Conservation (phyloP, 2,888 invertebrate genomes). For the Globia sparganii region DNA sequence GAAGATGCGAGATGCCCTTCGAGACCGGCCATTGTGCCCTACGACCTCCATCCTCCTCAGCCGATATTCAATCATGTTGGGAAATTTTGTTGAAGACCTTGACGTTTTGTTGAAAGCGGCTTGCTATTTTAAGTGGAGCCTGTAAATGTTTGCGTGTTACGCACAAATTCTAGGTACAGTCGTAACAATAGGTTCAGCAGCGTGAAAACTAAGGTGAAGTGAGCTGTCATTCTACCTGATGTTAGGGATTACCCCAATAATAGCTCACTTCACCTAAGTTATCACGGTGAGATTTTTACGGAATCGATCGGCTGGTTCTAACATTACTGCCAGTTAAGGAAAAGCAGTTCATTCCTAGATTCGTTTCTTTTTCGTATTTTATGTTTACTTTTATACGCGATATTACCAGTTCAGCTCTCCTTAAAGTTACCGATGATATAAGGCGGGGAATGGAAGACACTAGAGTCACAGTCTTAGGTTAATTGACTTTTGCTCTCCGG, state of each 20-base stretch:
- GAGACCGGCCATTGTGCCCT: slow-evolving; percentile 83
- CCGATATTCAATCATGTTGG: slow-evolving; percentile 66
- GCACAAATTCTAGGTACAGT: neutral
- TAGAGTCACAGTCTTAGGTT: neutral
- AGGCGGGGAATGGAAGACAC: neutral
- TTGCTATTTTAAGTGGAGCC: neutral
- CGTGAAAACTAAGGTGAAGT: no score
- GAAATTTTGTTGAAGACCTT: slow-evolving; percentile 63
- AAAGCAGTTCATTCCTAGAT: neutral
- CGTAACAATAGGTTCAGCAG: no score
- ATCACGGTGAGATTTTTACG: no score
- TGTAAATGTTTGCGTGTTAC: neutral
- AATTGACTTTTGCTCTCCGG: neutral
- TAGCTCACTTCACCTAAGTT: no score
- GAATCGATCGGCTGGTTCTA: no score
- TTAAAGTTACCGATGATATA: neutral
- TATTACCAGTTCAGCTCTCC: no score
- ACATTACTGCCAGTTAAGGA: no score
- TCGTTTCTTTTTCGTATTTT: neutral
- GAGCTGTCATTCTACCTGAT: no score
- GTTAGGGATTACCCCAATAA: no score
- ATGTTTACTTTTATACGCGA: neutral
- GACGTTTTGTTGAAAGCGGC: slow-evolving; percentile 42
- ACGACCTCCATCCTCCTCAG: slow-evolving; percentile 75
- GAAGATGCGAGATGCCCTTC: slow-evolving; percentile 89